phyloP scores from a whole-genome alignment of 2,888 invertebrate genomes.

The Amphipoea oculea region DNA sequence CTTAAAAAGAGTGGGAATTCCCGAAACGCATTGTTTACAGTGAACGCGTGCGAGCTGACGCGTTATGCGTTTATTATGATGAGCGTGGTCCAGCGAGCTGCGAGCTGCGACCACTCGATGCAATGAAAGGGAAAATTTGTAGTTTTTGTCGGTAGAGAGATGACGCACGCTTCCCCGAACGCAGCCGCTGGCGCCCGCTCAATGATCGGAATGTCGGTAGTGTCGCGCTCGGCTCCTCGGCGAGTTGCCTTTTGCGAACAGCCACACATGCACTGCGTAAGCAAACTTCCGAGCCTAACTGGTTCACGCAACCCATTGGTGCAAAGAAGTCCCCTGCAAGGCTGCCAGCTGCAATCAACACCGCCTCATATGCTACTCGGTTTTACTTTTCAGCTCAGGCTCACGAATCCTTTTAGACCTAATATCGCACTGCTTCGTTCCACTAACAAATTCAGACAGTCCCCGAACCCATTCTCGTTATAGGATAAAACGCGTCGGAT shows the following conservation, averaged over 20 bases:
- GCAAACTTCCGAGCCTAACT: conserved; percentile 58
- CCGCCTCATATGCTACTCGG: background rate
- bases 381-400: background rate
- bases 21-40: conserved; percentile 90
- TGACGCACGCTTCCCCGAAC: conserved; percentile 87
- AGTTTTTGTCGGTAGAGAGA: conserved; percentile 83
- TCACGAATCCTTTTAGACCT: background rate
- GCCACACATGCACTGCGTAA: conserved; percentile 33
- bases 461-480: conserved; percentile 15
- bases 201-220: conserved; percentile 78
- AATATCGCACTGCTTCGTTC: conserved; percentile 2
- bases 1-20: conserved; percentile 88
- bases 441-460: conserved; percentile 19
- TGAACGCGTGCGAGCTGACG: conserved; percentile 78
- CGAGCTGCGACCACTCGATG: conserved; percentile 75
- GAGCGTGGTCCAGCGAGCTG: conserved; percentile 67
- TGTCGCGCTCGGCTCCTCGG: conserved; percentile 50
- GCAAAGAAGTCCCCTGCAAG: background rate
- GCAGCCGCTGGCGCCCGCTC: conserved; percentile 66
- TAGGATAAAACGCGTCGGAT: conserved; percentile 18
- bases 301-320: conserved; percentile 39
- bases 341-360: background rate
- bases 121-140: conserved; percentile 89
- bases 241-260: conserved; percentile 70
- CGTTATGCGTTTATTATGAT: conserved; percentile 84